These are phyloP conservation scores for Diglossa brunneiventris DNA, from an alignment of 2,113 vertebrate species.

Conservation along the genomic window DNA sequence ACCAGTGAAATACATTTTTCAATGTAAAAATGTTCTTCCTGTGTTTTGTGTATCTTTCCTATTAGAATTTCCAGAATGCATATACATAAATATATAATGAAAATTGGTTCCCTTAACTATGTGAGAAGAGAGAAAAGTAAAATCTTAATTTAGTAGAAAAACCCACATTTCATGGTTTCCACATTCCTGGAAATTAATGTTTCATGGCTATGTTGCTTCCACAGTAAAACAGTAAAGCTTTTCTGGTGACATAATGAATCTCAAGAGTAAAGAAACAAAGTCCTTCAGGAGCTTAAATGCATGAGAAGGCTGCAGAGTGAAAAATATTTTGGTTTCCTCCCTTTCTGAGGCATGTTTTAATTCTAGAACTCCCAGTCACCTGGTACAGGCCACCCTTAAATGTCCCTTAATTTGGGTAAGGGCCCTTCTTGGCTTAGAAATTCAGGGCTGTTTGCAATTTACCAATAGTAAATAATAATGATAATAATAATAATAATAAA, in stretches of 20 bases:
- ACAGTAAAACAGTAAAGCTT: constrained; percentile 36
- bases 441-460: not conserved
- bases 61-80: not conserved
- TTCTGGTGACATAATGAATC: constrained; percentile 50
- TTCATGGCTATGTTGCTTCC: constrained; percentile 39
- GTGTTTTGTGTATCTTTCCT: not conserved
- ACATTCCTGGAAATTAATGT: constrained; percentile 50
- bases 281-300: not conserved
- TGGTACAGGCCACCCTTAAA: not conserved
- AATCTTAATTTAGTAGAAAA: constrained; percentile 41
- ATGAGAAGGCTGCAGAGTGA: not conserved
- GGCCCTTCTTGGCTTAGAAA: not conserved
- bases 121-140: constrained; percentile 6
- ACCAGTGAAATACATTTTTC: not conserved
- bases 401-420: not conserved
- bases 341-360: constrained; percentile 16
- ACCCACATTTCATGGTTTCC: not conserved
- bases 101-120: not conserved
- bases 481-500: not conserved
- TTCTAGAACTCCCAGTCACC: not conserved
- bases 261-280: constrained; percentile 33
- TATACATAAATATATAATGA: not conserved
- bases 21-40: not conserved
- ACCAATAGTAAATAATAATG: not conserved
- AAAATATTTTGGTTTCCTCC: constrained; percentile 47